Evolutionary conservation across 1,140 invertebrate genomes (phyloP), one percentile per base, ranked within the genome.

Genomic region (Drosophila seguyi): DNA sequence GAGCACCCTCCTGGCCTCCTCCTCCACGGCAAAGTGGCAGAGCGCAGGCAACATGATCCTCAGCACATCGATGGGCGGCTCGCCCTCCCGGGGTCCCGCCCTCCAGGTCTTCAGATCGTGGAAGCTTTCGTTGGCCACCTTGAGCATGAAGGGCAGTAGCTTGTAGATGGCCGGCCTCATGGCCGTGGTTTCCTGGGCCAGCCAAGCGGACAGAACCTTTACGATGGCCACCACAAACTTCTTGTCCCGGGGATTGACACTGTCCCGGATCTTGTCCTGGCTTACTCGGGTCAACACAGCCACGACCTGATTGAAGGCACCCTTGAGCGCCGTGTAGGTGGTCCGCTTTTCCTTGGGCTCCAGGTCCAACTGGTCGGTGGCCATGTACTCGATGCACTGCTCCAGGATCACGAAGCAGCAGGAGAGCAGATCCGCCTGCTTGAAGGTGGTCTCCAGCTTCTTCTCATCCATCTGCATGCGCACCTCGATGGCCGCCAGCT

Each of bases 271-370:
- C 84, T 96, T 96, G 86, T 96, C 96, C 81, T 96, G 96, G 8
- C 95, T 95, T 1, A 97, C 94, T 82, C 95, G 95, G 41, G 94
- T 95, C 6, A 98, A 91, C 39, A 97, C 94, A 39, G 94, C 95
- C 45, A 98, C 94, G 47, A 98, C 95, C 52, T 97, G 96, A 75
- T 96, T 95, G 92, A 98, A 98, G 8, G 97, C 97, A 38, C 97
- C 97, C 91, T 98, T 98, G 1, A 98, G 92, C n/a, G 97, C 97
- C 0, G 97, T 97, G 77, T 98, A 98, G 0, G 98, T 93, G 60
- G 97, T 97, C 90, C 98, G 97, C 85, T 98, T 97, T 86, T 98
- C 97, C 92, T 97, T 97, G 77, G 97, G 95, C 83, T 98, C 97
- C 58, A 98, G 93, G 90, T 97, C 96, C 25, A 98, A 81, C 72